Conservation (phyloP, 1,140 invertebrate genomes). For the Eufriesea mexicana region DNA sequence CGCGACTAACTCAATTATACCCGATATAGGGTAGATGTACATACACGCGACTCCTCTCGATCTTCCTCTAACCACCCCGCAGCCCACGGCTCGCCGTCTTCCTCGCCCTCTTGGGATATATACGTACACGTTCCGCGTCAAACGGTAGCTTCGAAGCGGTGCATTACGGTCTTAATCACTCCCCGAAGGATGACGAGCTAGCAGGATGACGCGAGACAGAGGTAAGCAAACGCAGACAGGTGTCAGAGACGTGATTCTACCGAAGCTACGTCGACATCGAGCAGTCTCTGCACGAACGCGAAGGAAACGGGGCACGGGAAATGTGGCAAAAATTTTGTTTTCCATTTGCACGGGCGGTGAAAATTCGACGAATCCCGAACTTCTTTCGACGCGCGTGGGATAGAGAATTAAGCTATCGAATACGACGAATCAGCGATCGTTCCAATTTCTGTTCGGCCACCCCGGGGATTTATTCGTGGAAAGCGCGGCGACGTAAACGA, state of each 20-base stretch:
- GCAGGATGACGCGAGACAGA: slow-evolving; percentile 4
- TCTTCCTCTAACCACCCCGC: background rate
- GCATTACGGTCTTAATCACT: slow-evolving; percentile 56
- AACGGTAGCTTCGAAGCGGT: slow-evolving; percentile 7
- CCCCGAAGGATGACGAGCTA: slow-evolving; percentile 53
- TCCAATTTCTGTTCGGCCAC: background rate
- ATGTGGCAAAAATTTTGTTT: background rate
- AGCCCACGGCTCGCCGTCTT: background rate
- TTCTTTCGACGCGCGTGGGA: too few species aligned
- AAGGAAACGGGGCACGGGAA: background rate
- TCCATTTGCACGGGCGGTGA: too few species aligned
- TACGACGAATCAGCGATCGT: background rate
- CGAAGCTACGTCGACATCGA: too few species aligned
- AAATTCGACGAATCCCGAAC: too few species aligned
- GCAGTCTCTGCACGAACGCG: background rate
- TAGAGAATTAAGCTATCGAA: too few species aligned
- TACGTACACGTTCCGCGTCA: slow-evolving; percentile 35
- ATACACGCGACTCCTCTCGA: background rate
- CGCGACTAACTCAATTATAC: slow-evolving; percentile 72
- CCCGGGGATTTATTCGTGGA: background rate
- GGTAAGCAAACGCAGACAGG: background rate
- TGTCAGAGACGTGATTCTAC: background rate
- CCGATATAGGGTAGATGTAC: slow-evolving; percentile 37
- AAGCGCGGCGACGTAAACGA: background rate
- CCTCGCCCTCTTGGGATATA: slow-evolving; percentile 13